These are phyloP conservation scores for Poeciliopsis prolifica DNA, from an alignment of 2,113 vertebrate species.

Conservation along the genomic window DNA sequence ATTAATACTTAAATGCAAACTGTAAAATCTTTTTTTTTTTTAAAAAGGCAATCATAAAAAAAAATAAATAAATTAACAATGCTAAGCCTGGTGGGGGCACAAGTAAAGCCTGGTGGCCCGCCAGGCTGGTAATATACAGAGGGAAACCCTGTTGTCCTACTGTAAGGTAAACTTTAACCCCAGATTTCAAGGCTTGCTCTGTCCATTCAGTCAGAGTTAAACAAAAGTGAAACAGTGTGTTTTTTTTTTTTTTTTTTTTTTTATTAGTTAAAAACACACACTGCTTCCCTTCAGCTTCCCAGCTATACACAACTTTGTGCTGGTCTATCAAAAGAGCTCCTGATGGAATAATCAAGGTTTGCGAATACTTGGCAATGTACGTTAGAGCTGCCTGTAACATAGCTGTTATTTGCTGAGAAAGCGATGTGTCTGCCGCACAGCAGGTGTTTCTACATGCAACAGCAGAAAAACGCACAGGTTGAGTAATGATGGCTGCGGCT, in stretches of 20 bases:
- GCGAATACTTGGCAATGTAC: not conserved
- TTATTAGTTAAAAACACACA: not conserved
- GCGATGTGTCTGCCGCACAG: constrained; percentile 19
- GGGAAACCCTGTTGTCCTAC: not conserved
- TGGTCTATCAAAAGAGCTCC: not conserved
- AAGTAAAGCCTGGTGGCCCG: too few species aligned
- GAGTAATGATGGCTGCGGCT: constrained; percentile 1
- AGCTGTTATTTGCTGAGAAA: constrained; percentile 20
- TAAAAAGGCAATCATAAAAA: too few species aligned
- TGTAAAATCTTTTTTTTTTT: too few species aligned
- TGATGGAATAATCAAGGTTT: not conserved
- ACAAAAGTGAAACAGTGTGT: not conserved
- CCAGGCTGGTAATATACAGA: too few species aligned
- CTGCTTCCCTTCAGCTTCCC: not conserved
- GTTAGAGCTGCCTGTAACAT: constrained; percentile 16
- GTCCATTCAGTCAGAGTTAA: too few species aligned
- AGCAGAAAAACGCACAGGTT: constrained; percentile 11
- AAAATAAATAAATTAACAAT: too few species aligned
- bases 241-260: not conserved
- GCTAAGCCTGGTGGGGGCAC: too few species aligned
- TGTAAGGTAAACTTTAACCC: not conserved
- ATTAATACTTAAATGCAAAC: too few species aligned
- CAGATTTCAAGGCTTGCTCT: not conserved
- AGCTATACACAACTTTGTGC: not conserved
- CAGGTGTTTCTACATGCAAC: constrained; percentile 14